These are phyloP conservation scores for Gymnocheta viridis DNA, from an alignment of 2,888 invertebrate genomes.

Conservation along the genomic window DNA sequence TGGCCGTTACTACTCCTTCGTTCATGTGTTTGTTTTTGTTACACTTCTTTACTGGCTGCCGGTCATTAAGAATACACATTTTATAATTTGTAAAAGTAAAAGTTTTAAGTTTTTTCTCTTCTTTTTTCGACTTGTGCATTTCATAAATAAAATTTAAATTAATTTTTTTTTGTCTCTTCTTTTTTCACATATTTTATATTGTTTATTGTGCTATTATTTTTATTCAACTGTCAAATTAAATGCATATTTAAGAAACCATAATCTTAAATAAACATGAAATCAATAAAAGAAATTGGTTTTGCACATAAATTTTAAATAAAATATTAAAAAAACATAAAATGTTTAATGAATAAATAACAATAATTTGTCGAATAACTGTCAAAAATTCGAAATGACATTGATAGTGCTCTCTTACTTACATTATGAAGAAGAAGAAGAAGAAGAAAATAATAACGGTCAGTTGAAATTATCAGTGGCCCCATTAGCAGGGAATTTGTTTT, in stretches of 20 bases:
- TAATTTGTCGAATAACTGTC: slow-evolving; percentile 54
- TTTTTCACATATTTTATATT: not conserved
- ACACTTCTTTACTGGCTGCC: too few species aligned
- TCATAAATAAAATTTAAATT: slow-evolving; percentile 6
- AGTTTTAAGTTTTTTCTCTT: not conserved
- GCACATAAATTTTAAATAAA: not conserved
- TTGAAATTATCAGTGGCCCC: not conserved
- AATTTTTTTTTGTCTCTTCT: not conserved
- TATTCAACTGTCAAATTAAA: slow-evolving; percentile 23
- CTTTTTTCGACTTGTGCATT: not conserved
- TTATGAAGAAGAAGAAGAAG: not conserved
- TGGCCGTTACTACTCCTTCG: too few species aligned
- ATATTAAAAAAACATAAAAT: not conserved
- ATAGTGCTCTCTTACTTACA: slow-evolving; percentile 1
- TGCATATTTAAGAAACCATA: slow-evolving; percentile 42
- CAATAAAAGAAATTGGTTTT: slow-evolving; percentile 2
- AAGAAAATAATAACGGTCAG: not conserved
- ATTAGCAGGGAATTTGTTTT: not conserved
- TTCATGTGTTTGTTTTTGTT: too few species aligned
- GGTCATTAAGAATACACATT: too few species aligned
- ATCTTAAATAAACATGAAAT: slow-evolving; percentile 36
- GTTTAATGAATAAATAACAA: slow-evolving; percentile 16
- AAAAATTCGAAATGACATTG: slow-evolving; percentile 48
- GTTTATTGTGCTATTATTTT: slow-evolving; percentile 28
- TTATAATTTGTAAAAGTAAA: slow-evolving; percentile 16